These are phyloP conservation scores for Rhopalosiphum padi DNA, from an alignment of 1,140 invertebrate genomes.

Conservation along the genomic window DNA sequence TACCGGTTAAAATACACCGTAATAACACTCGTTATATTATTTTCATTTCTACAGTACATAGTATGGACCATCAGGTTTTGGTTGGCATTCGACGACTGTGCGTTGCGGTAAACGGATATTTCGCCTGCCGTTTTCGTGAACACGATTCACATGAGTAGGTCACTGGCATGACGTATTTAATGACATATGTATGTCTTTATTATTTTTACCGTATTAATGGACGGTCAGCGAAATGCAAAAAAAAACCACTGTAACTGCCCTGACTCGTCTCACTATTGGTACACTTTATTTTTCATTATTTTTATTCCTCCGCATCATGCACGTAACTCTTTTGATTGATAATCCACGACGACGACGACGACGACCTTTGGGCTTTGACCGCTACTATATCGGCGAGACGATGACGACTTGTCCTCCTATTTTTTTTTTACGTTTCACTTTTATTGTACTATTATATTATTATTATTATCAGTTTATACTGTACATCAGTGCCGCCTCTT, in stretches of 20 bases:
- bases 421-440: slow-evolving; percentile 10
- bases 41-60: no score
- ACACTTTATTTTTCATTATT: not conserved
- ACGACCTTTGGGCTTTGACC: not conserved
- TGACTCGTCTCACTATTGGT: not conserved
- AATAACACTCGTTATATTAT: no score
- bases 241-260: not conserved
- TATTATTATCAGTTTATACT: not conserved
- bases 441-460: not conserved
- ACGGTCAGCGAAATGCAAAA: not conserved
- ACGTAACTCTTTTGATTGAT: not conserved
- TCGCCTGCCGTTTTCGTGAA: no score
- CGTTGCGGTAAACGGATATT: no score
- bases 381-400: not conserved
- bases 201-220: no score
- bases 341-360: not conserved
- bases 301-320: not conserved
- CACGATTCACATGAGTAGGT: no score
- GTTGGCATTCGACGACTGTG: no score
- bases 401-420: not conserved
- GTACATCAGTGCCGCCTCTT: not conserved
- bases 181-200: no score
- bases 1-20: no score
- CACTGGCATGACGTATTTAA: no score
- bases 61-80: no score